phyloP scores from a whole-genome alignment of 1,140 invertebrate genomes.

The Drosophila gunungcola region DNA sequence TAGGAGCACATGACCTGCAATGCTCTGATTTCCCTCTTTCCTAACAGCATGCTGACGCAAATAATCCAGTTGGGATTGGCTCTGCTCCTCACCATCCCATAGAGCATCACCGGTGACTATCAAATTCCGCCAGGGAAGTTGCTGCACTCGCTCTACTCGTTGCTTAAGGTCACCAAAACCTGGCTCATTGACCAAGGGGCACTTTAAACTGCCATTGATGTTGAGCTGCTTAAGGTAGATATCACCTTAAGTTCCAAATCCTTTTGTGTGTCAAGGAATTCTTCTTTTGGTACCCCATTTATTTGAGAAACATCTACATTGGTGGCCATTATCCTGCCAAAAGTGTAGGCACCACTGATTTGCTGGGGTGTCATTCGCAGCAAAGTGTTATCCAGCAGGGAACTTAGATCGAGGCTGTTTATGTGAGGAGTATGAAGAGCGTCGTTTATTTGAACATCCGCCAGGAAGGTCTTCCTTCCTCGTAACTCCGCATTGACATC shows the following conservation, averaged over 20 bases:
- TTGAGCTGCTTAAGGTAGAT: slow-evolving; percentile 48
- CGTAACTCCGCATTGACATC: slow-evolving; percentile 49
- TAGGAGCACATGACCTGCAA: slow-evolving; percentile 61
- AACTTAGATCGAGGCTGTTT: slow-evolving; percentile 48
- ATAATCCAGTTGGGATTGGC: slow-evolving; percentile 46
- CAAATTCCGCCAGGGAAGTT: slow-evolving; percentile 55
- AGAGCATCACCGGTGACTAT: slow-evolving; percentile 59
- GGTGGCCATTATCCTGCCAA: slow-evolving; percentile 32
- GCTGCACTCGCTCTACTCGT: slow-evolving; percentile 28
- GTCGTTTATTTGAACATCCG: slow-evolving; percentile 49
- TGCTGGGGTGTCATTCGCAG: slow-evolving; percentile 64
- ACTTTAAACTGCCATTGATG: slow-evolving; percentile 47
- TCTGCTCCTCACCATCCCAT: slow-evolving; percentile 26
- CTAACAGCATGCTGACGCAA: slow-evolving; percentile 63
- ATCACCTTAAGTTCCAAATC: slow-evolving; percentile 39
- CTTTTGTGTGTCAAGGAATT: slow-evolving; percentile 49
- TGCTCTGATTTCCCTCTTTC: slow-evolving; percentile 44
- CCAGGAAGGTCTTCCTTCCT: slow-evolving; percentile 51
- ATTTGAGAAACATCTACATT: slow-evolving; percentile 66
- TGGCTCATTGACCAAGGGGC: slow-evolving; percentile 14
- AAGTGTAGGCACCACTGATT: slow-evolving; percentile 61
- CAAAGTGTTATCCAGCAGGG: slow-evolving; percentile 64
- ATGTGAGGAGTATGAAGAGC: slow-evolving; percentile 35
- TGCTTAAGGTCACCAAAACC: neutral
- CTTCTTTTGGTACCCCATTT: slow-evolving; percentile 41